Evolutionary conservation across 2,113 vertebrate species (phyloP).

Genomic region (Pygathrix nemaeus): DNA sequence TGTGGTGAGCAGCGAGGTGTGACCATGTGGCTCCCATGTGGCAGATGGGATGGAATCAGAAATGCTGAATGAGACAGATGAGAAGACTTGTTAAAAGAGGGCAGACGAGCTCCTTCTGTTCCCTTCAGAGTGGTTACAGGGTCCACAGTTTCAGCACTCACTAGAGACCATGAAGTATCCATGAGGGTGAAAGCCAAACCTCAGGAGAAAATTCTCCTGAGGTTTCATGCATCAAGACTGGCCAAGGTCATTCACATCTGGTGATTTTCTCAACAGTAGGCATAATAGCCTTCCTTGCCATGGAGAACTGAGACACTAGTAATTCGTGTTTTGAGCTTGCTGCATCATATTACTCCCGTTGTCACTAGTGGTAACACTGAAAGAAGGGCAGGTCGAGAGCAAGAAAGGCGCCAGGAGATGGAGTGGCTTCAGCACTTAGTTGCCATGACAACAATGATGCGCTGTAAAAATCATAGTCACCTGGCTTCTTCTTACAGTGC

Average conservation of each 20-base stretch:
- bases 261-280: background rate
- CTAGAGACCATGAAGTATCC: background rate
- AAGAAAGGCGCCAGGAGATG: background rate
- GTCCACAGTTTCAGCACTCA: background rate
- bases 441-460: background rate
- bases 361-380: background rate
- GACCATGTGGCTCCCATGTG: background rate
- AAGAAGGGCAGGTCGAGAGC: background rate
- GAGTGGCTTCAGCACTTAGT: background rate
- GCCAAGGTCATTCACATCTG: background rate
- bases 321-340: background rate
- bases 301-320: background rate
- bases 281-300: background rate
- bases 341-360: background rate
- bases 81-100: background rate
- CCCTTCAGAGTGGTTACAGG: background rate
- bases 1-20: background rate
- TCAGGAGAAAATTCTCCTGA: background rate
- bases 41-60: background rate
- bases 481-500: background rate
- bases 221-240: background rate
- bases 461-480: background rate
- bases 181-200: background rate
- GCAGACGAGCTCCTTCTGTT: background rate
- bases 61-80: background rate